These are phyloP conservation scores for Anguilla japonica DNA, from an alignment of 2,113 vertebrate species.

Conservation along the genomic window DNA sequence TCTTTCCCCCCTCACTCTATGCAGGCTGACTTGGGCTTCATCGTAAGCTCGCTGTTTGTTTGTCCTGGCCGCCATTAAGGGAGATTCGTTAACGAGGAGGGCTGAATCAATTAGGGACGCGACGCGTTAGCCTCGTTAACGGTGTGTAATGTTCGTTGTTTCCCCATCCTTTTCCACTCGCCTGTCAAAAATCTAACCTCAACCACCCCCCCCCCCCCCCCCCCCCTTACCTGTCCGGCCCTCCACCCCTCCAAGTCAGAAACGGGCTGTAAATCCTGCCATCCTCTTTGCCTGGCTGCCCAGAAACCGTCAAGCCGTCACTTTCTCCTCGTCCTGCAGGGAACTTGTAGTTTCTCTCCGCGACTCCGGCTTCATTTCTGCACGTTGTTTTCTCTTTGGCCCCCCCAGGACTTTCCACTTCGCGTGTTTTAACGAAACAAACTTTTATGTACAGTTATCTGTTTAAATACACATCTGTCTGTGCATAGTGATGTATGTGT, in stretches of 20 bases:
- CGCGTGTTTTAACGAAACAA: constrained; percentile 45
- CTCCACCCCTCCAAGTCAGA: neutral
- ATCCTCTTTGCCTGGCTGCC: constrained; percentile 43
- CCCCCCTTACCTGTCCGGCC: neutral
- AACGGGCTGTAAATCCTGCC: constrained; percentile 52
- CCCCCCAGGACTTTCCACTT: constrained; percentile 56
- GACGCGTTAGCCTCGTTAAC: neutral
- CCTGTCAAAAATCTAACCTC: constrained; percentile 24
- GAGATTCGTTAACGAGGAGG: neutral
- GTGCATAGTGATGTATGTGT: neutral
- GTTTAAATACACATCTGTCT: neutral
- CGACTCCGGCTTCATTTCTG: constrained; percentile 55
- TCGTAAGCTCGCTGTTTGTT: neutral
- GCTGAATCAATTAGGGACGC: neutral
- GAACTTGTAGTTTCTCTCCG: constrained; percentile 62
- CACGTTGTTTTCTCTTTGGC: constrained; percentile 50
- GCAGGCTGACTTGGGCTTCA: neutral
- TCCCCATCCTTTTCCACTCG: constrained; percentile 14
- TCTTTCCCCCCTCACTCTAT: constrained; percentile 16
- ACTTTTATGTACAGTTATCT: constrained; percentile 46
- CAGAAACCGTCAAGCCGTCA: constrained; percentile 54
- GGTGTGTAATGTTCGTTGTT: neutral
- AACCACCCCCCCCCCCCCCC: neutral
- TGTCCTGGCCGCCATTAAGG: neutral
- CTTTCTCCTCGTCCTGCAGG: constrained; percentile 55